Evolutionary conservation across 2,888 invertebrate species (phyloP).

Genomic region (Ommatoiulus sabulosus): DNA sequence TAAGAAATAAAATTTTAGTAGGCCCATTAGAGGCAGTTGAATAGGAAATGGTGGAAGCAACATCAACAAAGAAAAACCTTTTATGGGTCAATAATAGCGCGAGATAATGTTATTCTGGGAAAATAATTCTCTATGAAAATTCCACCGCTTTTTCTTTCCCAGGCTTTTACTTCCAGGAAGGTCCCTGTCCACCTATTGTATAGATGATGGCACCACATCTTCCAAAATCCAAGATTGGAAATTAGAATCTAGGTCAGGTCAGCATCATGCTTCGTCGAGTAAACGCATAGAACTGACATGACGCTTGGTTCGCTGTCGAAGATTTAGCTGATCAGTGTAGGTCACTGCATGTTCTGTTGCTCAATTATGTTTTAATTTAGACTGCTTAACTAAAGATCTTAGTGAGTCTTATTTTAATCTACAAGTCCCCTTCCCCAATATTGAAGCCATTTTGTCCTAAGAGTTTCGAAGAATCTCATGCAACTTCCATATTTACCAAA

Average conservation of each 20-base stretch:
- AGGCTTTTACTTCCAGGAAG: neutral
- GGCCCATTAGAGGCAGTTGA: neutral
- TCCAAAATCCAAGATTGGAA: neutral
- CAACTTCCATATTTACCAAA: too few species aligned
- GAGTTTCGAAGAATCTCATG: too few species aligned
- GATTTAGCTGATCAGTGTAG: too few species aligned
- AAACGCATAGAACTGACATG: too few species aligned
- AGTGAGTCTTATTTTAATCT: too few species aligned
- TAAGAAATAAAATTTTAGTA: slow-evolving; percentile 45
- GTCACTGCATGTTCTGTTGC: too few species aligned
- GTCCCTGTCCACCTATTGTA: neutral
- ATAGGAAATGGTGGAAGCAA: neutral
- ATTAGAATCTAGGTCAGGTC: neutral
- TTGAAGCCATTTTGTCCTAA: too few species aligned
- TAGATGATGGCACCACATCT: neutral
- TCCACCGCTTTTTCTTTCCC: neutral
- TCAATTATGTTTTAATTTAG: too few species aligned
- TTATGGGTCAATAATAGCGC: slow-evolving; percentile 23
- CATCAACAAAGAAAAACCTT: neutral
- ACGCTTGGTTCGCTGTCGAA: too few species aligned
- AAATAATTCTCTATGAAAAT: slow-evolving; percentile 39
- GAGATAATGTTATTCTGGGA: slow-evolving; percentile 14
- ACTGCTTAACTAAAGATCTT: too few species aligned
- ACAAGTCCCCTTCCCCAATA: too few species aligned
- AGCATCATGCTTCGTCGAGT: neutral